phyloP scores from a whole-genome alignment of 2,797 vertebrate genomes.

The Amblyopsis hoosieri region DNA sequence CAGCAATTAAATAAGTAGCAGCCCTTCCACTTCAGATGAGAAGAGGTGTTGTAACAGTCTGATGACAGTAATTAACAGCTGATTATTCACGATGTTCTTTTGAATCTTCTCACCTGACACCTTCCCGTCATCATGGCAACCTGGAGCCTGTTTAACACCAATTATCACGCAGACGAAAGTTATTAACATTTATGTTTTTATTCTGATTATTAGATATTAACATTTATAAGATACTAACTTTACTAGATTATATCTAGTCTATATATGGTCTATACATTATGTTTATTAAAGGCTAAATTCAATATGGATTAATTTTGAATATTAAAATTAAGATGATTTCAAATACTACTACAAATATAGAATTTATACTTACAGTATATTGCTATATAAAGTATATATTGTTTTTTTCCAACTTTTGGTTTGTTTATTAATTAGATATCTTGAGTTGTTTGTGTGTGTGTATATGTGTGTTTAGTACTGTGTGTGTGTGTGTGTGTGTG shows the following conservation, averaged over 20 bases:
- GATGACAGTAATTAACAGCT: constrained; percentile 2
- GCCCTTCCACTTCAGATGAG: background rate
- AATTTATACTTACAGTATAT: no score
- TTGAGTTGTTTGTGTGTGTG: background rate
- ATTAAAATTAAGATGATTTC: no score
- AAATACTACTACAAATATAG: no score
- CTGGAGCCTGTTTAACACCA: background rate
- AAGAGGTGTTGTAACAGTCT: background rate
- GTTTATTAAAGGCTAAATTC: no score
- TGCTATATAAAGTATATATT: no score
- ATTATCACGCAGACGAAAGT: background rate
- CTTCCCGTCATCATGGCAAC: constrained; percentile 2
- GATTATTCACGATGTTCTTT: constrained; percentile 4
- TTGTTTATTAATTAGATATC: no score
- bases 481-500: constrained; percentile 6
- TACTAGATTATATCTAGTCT: no score
- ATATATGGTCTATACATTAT: no score
- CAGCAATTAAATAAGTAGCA: background rate
- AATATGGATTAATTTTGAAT: no score
- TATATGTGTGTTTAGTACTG: background rate
- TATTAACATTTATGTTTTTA: background rate
- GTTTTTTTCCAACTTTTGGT: no score
- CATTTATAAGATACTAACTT: no score
- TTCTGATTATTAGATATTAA: no score
- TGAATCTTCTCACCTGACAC: constrained; percentile 3